Evolutionary conservation across 2,888 invertebrate species (phyloP), one percentile per base, ranked within the genome.

Genomic region (Minunthozetes semirufus): DNA sequence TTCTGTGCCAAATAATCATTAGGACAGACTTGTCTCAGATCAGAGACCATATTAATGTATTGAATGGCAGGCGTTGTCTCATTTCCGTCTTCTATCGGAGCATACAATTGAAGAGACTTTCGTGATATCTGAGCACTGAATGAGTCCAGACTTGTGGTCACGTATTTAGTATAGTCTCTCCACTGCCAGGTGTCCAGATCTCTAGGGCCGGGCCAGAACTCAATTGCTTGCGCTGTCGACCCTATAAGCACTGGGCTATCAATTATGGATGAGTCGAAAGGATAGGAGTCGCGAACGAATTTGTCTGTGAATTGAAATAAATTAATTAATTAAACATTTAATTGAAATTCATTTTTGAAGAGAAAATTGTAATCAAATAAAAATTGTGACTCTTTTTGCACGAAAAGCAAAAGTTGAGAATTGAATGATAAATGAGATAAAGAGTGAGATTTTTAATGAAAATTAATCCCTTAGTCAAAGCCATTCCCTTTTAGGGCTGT

Each of bases 21-120:
- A 4, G 81, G 81, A 77, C 81, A 81, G 11, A 79, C 80, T 29
- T 79, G 80, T 5, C 81, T 77, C 8, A 81, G 76, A 63, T 81
- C 81, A 8, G 81, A 80, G 1, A 80, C 80, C 81, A 81, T 80
- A 46, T 79, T 79, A 8, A 81, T 80, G 61, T 80, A 79, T 53
- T 80, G 79, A 75, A 79, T 79, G 73, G 80, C 80, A 0, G 81
- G 80, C 9, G 80, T 79, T 11, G 76, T 73, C 15, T 76, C 46
- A 13, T 73, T 70, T 68, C 74, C 77, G 42, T 68, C 68, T 22
- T 68, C 42, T 19, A 68, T 22, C 25, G 53, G 46, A n/a, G 72
- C 50, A 27, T 79, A 79, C 59, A 78, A 73, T 42, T 72, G 46
- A 0, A 79, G 63, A 11, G 79, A 77, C 74, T 77, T 61, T 73